Base-by-base conservation (phyloP, 2,797 vertebrate genomes). In the Bovichtus diacanthus region DNA sequence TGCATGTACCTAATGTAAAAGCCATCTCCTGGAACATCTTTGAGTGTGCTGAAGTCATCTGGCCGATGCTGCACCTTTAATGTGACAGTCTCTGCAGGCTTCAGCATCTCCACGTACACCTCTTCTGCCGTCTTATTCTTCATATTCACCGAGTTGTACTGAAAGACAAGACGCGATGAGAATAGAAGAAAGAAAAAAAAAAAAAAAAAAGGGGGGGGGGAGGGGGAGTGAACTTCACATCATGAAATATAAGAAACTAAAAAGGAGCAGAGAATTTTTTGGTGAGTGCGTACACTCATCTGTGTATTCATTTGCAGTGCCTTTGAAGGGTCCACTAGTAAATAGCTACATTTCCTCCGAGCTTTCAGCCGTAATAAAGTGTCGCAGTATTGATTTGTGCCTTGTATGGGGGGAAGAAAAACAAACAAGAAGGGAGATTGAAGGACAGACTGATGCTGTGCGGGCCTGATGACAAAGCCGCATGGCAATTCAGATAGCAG, bases 81-180 rank as follows among this genome's bases (percentile, higher is more conserved):
- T 19, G 93, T 96, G 72, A 97, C 89, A 0, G 95, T 92, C 78
- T 99, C 97, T 19, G 94, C 95, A 29, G 97, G 97, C 81, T 99
- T 99, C 85, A 99, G 88, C 97, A 99, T 97, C 94, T 99, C 98
- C 34, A 99, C 95, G 1, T 99, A 99, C 72, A 97, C 97, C 82
- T 99, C 97, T 77, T 99, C 98, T 11, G 96, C 97, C 0, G 97
- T 99, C 93, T 96, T 98, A 86, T 94, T 96, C 87, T 95, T 96
- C 94, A 98, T 95, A 60, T 96, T 95, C 92, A 97, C 95, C 10
- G 93, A 94, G 47, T 97, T 97, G 64, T 97, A 99, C 97, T 99
- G 91, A 74, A 81, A 80, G 63, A 80, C 5, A 79, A 63, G 41
- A 43, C 3, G 21, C 1, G 16, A 15, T 19, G 74, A 19, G 65